These are phyloP conservation scores for Eurois occulta DNA, from an alignment of 2,888 invertebrate genomes.

Conservation along the genomic window DNA sequence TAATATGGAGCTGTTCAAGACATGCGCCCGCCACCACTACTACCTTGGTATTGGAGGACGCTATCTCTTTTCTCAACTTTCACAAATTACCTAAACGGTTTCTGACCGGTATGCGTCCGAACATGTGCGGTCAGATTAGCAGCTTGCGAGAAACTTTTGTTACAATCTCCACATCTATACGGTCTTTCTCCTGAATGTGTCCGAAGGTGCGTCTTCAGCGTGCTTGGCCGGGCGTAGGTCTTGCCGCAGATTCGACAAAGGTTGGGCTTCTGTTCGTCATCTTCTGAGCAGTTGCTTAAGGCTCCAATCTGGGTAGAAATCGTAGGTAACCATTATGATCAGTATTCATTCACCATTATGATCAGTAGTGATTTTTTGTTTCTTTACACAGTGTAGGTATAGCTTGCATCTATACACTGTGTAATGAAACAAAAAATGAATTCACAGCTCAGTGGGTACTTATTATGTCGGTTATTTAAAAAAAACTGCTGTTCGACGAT, in stretches of 20 bases:
- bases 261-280: constrained; percentile 95
- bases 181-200: constrained; percentile 99
- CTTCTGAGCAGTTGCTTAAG: constrained; percentile 91
- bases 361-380: too few species aligned
- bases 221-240: constrained; percentile 98
- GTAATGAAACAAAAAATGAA: too few species aligned
- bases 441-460: too few species aligned
- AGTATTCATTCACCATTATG: not conserved
- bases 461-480: too few species aligned
- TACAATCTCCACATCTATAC: constrained; percentile 97
- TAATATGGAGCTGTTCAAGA: not conserved
- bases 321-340: too few species aligned
- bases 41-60: not conserved
- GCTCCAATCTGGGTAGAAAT: constrained; percentile 80
- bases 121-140: constrained; percentile 99
- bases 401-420: too few species aligned
- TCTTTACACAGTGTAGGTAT: too few species aligned
- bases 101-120: constrained; percentile 98
- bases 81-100: constrained; percentile 94
- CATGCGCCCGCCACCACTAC: not conserved
- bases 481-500: too few species aligned
- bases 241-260: constrained; percentile 98
- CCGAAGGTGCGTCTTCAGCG: constrained; percentile 98
- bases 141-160: constrained; percentile 99
- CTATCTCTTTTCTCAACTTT: not conserved